Percentiles rank a stretch among this genome's conserved stretches.
These are phyloP conservation scores for Catharus ustulatus DNA, from an alignment of 2,797 vertebrate genomes.

Conservation along the genomic window DNA sequence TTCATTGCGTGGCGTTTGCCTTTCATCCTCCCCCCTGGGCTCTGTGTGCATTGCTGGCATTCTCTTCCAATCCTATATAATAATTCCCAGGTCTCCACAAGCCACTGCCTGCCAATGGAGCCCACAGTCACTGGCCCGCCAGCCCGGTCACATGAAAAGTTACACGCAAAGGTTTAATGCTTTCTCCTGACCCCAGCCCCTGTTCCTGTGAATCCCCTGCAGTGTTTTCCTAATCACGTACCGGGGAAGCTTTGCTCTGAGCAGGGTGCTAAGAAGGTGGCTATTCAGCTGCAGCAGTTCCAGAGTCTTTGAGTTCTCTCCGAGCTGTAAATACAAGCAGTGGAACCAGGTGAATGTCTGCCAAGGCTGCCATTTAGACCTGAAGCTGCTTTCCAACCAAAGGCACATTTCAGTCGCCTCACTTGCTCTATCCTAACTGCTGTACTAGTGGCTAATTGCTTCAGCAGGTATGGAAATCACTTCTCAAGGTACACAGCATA, in stretches of 20 bases:
- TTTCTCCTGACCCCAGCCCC: slow-evolving; percentile 13
- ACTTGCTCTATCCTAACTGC: not conserved
- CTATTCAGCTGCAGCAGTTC: not conserved
- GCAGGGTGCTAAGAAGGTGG: not conserved
- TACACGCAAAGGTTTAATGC: not conserved
- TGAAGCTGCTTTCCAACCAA: not conserved
- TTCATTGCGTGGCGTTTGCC: not conserved
- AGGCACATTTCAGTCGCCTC: not conserved
- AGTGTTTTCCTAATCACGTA: slow-evolving; percentile 33
- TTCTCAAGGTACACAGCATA: not conserved
- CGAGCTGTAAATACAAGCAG: not conserved
- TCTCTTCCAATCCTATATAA: slow-evolving; percentile 25
- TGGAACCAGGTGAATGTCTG: not conserved
- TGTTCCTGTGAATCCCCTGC: not conserved
- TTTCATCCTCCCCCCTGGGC: slow-evolving; percentile 12
- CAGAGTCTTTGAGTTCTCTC: not conserved
- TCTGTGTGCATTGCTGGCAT: slow-evolving; percentile 31
- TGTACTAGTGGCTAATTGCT: not conserved
- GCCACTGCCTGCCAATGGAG: slow-evolving; percentile 10
- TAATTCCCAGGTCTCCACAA: slow-evolving; percentile 17
- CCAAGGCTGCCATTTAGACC: not conserved
- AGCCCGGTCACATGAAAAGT: not conserved
- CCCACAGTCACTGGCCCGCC: not conserved
- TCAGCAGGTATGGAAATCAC: not conserved
- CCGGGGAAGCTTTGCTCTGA: not conserved